Conservation (phyloP, 2,888 invertebrate genomes). For the Drosophila robusta region DNA sequence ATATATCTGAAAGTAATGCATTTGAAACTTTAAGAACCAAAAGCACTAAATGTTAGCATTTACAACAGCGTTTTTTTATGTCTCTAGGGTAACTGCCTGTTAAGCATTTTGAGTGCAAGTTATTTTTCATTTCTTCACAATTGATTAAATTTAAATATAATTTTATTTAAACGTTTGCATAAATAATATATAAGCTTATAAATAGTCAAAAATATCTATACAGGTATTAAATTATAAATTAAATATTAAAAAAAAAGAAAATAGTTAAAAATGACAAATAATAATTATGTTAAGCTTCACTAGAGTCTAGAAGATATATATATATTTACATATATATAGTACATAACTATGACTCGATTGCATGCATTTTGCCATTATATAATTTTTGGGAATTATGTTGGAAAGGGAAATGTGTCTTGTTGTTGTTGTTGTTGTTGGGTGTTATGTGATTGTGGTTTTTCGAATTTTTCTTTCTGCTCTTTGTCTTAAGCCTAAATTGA, state of each 20-base stretch:
- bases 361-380: constrained; percentile 60
- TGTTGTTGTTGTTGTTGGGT: constrained; percentile 10
- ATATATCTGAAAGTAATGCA: no score
- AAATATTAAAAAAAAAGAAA: constrained; percentile 9
- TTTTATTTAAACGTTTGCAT: constrained; percentile 40
- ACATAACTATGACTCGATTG: constrained; percentile 74
- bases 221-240: constrained; percentile 24
- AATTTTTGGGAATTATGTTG: constrained; percentile 33
- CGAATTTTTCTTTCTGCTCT: background rate
- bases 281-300: constrained; percentile 27
- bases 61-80: background rate
- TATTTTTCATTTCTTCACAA: constrained; percentile 25
- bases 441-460: constrained; percentile 10
- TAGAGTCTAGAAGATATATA: constrained; percentile 37
- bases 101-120: background rate
- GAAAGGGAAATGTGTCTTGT: constrained; percentile 36
- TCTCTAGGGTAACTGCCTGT: background rate
- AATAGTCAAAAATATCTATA: constrained; percentile 62
- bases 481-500: constrained; percentile 33
- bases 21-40: no score
- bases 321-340: constrained; percentile 21
- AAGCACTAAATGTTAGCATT: background rate
- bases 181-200: constrained; percentile 62
- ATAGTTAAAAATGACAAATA: constrained; percentile 19
- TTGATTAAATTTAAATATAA: constrained; percentile 57